phyloP scores from a whole-genome alignment of 2,797 vertebrate species.

The Gallinago nigripennis region DNA sequence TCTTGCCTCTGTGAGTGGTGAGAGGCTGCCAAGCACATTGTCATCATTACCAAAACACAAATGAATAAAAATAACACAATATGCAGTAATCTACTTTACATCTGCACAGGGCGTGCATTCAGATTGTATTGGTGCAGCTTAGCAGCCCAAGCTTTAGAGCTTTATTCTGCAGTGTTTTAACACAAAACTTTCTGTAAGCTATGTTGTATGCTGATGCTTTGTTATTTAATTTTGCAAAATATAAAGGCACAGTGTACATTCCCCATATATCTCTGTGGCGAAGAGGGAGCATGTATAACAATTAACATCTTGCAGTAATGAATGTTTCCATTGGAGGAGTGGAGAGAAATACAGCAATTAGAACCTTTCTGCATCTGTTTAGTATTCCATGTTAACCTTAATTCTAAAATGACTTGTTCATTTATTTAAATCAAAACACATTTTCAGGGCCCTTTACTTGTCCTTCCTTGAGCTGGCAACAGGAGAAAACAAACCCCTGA shows the following conservation, averaged over 20 bases:
- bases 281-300: background rate
- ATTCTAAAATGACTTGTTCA: background rate
- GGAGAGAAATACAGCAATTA: background rate
- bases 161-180: background rate
- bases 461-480: background rate
- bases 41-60: background rate
- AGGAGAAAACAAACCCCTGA: background rate
- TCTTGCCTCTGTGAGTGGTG: background rate
- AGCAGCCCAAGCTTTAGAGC: background rate
- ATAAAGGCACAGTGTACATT: accelerated
- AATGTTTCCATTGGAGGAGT: background rate
- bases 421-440: background rate
- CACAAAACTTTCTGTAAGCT: background rate
- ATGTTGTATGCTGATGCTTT: background rate
- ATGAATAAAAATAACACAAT: background rate
- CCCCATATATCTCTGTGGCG: background rate
- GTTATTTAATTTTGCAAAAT: background rate
- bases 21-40: background rate
- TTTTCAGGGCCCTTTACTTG: background rate
- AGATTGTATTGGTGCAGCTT: background rate
- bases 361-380: background rate
- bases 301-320: background rate
- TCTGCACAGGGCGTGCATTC: background rate
- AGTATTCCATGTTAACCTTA: background rate
- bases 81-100: background rate